Evolutionary conservation across 2,797 vertebrate species (phyloP).

Genomic region (Cossypha niveicapilla): DNA sequence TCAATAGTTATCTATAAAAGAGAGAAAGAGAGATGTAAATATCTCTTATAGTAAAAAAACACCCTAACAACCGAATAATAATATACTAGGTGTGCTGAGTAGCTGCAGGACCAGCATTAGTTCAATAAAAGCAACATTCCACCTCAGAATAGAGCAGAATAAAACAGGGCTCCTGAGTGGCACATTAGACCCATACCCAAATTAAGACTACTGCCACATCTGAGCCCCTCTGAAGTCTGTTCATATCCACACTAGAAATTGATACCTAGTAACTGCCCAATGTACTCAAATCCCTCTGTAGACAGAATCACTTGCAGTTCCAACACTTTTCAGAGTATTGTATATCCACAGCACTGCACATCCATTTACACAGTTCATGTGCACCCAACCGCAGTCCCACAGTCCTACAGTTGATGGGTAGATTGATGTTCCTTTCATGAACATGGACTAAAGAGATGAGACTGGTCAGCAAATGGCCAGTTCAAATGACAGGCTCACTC

Average conservation of each 20-base stretch:
- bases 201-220: neutral
- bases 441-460: neutral
- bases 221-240: neutral
- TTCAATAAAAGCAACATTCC: neutral
- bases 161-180: neutral
- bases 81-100: neutral
- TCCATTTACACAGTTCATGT: neutral
- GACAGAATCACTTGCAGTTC: neutral
- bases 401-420: neutral
- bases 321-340: neutral
- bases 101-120: neutral
- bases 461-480: neutral
- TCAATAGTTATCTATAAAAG: conserved; percentile 88
- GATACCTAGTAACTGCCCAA: neutral
- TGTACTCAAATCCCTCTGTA: neutral
- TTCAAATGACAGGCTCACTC: accelerated
- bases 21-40: neutral
- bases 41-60: neutral
- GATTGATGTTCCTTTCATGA: neutral
- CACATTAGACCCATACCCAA: neutral
- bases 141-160: neutral
- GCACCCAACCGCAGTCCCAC: neutral
- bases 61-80: neutral
- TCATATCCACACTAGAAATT: neutral
- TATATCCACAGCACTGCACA: neutral